Evolutionary conservation across 2,113 vertebrate species (phyloP).

Genomic region (Prunella himalayana): DNA sequence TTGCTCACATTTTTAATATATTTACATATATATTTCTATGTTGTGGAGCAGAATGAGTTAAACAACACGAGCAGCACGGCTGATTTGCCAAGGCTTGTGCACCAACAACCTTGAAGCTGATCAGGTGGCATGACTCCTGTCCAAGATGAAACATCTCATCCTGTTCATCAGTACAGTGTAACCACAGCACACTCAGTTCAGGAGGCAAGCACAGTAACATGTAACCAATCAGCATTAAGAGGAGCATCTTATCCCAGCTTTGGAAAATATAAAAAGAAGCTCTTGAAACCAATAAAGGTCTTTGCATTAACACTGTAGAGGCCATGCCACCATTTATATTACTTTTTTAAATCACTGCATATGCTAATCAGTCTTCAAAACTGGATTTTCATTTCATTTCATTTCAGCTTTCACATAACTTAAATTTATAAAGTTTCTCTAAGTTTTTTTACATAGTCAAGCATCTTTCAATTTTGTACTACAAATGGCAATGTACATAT

Average conservation of each 20-base stretch:
- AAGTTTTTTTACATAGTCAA: background rate
- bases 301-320: background rate
- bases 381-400: background rate
- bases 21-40: background rate
- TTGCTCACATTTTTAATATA: background rate
- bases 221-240: background rate
- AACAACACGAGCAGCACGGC: background rate
- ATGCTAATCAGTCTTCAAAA: background rate
- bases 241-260: background rate
- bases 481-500: background rate
- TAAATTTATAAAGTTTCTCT: background rate
- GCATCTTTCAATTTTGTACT: background rate
- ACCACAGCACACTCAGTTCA: background rate
- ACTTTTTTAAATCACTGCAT: background rate
- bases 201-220: background rate
- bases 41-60: background rate
- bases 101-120: background rate
- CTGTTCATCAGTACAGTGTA: background rate
- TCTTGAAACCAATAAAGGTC: background rate
- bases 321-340: background rate
- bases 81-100: background rate
- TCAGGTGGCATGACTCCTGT: rapidly evolving
- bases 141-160: background rate
- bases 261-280: background rate
- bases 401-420: background rate